Percentiles rank a stretch among this genome's conserved stretches.
Evolutionary conservation across 2,113 vertebrate genomes (phyloP).

Genomic region (Verasper variegatus): DNA sequence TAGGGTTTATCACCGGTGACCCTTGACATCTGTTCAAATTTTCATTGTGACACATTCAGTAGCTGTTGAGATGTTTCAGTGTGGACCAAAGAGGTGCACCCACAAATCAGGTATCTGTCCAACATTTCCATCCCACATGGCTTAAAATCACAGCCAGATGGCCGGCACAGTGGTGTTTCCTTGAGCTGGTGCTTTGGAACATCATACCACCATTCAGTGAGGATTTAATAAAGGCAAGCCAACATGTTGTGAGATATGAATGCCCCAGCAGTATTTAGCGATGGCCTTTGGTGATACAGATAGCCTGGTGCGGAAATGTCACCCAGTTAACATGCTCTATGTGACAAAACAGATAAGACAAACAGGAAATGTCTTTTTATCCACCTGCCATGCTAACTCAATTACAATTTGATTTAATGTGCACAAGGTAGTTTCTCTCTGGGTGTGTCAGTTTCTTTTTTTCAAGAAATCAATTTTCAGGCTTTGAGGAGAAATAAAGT

Average conservation of each 20-base stretch:
- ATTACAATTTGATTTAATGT: slow-evolving; percentile 67
- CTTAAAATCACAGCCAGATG: slow-evolving; percentile 3
- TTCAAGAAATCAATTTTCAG: slow-evolving; percentile 26
- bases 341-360: slow-evolving; percentile 68
- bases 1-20: too few relatives aligned
- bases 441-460: not conserved
- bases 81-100: not conserved
- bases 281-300: slow-evolving; percentile 72
- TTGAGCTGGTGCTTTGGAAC: slow-evolving; percentile 23
- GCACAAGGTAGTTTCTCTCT: slow-evolving; percentile 22
- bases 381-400: slow-evolving; percentile 64
- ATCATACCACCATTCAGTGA: slow-evolving; percentile 25
- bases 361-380: slow-evolving; percentile 78
- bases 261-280: slow-evolving; percentile 52
- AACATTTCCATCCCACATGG: not conserved
- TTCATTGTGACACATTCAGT: not conserved
- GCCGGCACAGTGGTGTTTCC: slow-evolving; percentile 5
- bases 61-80: not conserved
- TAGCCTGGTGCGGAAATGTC: slow-evolving; percentile 54
- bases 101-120: not conserved
- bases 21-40: too few relatives aligned
- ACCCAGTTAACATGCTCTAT: slow-evolving; percentile 71
- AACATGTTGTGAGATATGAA: slow-evolving; percentile 64
- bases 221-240: slow-evolving; percentile 70
- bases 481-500: slow-evolving; percentile 10